phyloP scores from a whole-genome alignment of 2,888 invertebrate genomes.

The Conops quadrifasciatus region DNA sequence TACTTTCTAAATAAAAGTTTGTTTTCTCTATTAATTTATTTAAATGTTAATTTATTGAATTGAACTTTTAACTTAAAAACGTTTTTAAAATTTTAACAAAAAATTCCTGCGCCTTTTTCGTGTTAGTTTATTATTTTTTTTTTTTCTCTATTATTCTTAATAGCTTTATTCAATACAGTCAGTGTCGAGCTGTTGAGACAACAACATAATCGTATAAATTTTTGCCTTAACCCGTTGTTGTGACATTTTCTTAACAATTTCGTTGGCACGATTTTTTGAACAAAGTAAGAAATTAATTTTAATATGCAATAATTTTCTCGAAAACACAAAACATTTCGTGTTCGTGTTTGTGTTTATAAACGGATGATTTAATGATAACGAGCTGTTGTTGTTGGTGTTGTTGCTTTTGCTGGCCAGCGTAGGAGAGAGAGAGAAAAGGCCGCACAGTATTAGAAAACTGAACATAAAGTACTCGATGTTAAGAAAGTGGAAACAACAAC shows the following conservation, averaged over 20 bases:
- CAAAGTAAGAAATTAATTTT: slow-evolving; percentile 17
- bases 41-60: too few relatives aligned
- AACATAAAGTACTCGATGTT: not conserved
- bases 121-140: too few relatives aligned
- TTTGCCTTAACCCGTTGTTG: not conserved
- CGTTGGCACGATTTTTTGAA: not conserved
- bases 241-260: not conserved
- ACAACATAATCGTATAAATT: too few relatives aligned
- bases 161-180: too few relatives aligned
- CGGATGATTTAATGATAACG: not conserved
- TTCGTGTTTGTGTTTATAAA: not conserved
- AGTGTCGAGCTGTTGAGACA: too few relatives aligned
- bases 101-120: too few relatives aligned
- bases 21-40: too few relatives aligned
- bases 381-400: not conserved
- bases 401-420: not conserved
- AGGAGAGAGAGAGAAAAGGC: not conserved
- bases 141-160: too few relatives aligned
- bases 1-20: too few relatives aligned
- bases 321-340: slow-evolving; percentile 12
- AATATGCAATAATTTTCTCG: slow-evolving; percentile 15
- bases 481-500: not conserved
- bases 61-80: too few relatives aligned
- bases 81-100: too few relatives aligned
- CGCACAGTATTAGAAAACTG: not conserved